phyloP scores from a whole-genome alignment of 2,888 invertebrate genomes.

The Spodoptera exigua region DNA sequence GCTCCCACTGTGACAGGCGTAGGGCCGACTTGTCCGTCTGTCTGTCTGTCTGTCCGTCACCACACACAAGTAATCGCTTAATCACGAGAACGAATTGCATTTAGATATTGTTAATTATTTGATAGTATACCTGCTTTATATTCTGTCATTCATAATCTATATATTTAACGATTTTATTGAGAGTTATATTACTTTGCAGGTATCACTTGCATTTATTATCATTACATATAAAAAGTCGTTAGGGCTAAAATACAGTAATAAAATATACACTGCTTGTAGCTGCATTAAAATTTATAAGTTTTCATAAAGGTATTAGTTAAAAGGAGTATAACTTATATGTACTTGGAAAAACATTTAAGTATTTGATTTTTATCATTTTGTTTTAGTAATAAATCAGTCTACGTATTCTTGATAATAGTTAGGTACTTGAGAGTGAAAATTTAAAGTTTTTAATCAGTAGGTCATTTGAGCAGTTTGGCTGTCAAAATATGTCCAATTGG shows the following conservation, averaged over 20 bases:
- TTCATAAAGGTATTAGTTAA: constrained; percentile 17
- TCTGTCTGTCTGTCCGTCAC: constrained; percentile 69
- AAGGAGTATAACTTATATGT: constrained; percentile 36
- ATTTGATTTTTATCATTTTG: constrained; percentile 10
- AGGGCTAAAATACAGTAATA: constrained; percentile 4
- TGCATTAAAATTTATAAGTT: constrained; percentile 39
- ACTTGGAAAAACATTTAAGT: constrained; percentile 17
- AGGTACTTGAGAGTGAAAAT: constrained; percentile 17
- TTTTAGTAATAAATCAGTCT: constrained; percentile 27
- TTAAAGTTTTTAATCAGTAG: constrained; percentile 45
- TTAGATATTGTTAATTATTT: constrained; percentile 48
- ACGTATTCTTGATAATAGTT: not conserved
- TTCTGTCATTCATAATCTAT: constrained; percentile 12
- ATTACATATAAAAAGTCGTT: constrained; percentile 13
- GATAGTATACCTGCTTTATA: constrained; percentile 24
- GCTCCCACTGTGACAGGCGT: constrained; percentile 54
- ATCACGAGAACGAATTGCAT: constrained; percentile 70
- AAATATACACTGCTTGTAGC: constrained; percentile 11
- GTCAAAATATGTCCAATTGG: constrained; percentile 67
- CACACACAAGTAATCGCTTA: constrained; percentile 71
- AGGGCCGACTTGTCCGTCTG: constrained; percentile 62
- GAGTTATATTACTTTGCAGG: not conserved
- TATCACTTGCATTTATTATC: constrained; percentile 9
- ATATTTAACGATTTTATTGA: constrained; percentile 4
- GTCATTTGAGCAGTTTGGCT: constrained; percentile 50